phyloP scores from a whole-genome alignment of 2,888 invertebrate genomes.

The Electrophaes corylata region DNA sequence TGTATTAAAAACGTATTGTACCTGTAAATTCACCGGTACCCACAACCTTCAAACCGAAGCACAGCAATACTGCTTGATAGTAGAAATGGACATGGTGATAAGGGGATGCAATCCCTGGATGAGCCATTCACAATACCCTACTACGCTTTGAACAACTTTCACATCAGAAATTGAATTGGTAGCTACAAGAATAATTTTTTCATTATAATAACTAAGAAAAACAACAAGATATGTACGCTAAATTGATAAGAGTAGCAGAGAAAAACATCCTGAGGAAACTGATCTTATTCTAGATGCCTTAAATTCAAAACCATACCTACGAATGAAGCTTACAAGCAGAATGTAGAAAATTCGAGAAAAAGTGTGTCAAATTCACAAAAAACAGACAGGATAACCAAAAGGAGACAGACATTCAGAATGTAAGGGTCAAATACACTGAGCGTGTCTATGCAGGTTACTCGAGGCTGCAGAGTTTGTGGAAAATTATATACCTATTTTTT shows the following conservation, averaged over 20 bases:
- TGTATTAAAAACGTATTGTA: too few species aligned
- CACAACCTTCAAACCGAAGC: too few species aligned
- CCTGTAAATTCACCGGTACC: too few species aligned
- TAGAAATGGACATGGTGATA: too few species aligned
- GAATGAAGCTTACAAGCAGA: not conserved
- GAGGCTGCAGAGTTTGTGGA: too few species aligned
- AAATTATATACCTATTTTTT: too few species aligned
- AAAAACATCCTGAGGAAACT: conserved; percentile 12
- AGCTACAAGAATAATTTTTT: not conserved
- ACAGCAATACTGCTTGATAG: too few species aligned
- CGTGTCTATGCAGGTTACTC: too few species aligned
- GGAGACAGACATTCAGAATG: conserved; percentile 5
- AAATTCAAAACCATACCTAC: not conserved
- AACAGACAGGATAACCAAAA: conserved; percentile 3
- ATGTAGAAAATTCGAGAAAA: not conserved
- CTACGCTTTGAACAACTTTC: not conserved
- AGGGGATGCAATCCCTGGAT: too few species aligned
- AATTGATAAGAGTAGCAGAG: not conserved
- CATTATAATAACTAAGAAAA: not conserved
- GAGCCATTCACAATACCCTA: too few species aligned
- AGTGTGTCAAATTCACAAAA: conserved; percentile 10
- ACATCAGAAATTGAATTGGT: not conserved
- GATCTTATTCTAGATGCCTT: not conserved
- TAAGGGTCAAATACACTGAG: not conserved
- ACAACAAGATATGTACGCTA: not conserved